Evolutionary conservation across 2,113 vertebrate genomes (phyloP).

Genomic region (Neotoma lepida): DNA sequence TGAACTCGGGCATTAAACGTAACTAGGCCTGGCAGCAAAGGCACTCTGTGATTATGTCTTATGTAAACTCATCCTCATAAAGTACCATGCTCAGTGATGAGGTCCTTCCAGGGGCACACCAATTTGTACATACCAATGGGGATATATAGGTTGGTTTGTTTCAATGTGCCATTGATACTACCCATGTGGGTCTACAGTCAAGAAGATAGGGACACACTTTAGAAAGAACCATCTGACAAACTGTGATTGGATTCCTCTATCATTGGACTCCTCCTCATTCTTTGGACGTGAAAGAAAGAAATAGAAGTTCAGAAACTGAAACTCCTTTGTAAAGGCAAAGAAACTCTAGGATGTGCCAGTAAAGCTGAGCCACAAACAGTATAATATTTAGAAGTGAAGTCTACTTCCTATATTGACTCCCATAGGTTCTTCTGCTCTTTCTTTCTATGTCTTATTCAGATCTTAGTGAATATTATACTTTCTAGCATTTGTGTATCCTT

Average conservation of each 20-base stretch:
- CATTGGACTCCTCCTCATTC: slow-evolving; percentile 14
- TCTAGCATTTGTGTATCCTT: slow-evolving; percentile 27
- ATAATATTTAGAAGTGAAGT: slow-evolving; percentile 44
- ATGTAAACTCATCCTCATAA: slow-evolving; percentile 45
- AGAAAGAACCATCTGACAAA: slow-evolving; percentile 8
- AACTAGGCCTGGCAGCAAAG: slow-evolving; percentile 47
- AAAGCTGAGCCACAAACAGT: not conserved
- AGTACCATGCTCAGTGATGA: not conserved
- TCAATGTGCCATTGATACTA: slow-evolving; percentile 31
- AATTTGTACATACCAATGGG: not conserved
- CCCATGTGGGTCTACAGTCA: not conserved
- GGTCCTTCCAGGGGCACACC: slow-evolving; percentile 27
- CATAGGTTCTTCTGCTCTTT: slow-evolving; percentile 17
- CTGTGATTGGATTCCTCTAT: not conserved
- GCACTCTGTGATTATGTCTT: slow-evolving; percentile 34
- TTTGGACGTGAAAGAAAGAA: slow-evolving; percentile 31
- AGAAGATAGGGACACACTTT: slow-evolving; percentile 27
- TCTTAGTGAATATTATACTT: slow-evolving; percentile 46
- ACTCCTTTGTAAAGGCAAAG: slow-evolving; percentile 38
- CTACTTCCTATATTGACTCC: not conserved
- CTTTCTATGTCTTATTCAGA: not conserved
- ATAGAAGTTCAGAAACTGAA: slow-evolving; percentile 51
- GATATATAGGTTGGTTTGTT: not conserved
- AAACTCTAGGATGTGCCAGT: not conserved
- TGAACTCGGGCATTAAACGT: slow-evolving; percentile 45